phyloP scores from a whole-genome alignment of 2,113 vertebrate species.

The Scortum barcoo region DNA sequence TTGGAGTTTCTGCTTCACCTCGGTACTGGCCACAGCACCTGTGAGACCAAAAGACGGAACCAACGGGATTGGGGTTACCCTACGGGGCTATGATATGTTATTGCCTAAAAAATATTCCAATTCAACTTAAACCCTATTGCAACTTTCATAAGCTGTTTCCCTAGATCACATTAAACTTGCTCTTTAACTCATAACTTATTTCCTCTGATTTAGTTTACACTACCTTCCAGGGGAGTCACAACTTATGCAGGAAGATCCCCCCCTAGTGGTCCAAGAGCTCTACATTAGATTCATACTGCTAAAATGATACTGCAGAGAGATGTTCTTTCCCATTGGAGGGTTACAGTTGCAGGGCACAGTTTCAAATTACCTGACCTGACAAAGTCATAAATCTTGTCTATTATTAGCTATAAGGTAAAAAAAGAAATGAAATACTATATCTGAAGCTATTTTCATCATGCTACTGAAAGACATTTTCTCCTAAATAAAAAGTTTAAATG shows the following conservation, averaged over 20 bases:
- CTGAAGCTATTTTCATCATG: constrained; percentile 61
- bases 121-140: background rate
- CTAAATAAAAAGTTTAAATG: constrained; percentile 56
- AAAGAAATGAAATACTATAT: constrained; percentile 73
- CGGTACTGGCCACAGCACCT: constrained; percentile 97
- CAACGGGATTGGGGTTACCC: constrained; percentile 74
- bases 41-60: constrained; percentile 80
- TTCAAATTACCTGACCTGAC: constrained; percentile 72
- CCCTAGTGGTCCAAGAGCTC: constrained; percentile 78
- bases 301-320: constrained; percentile 56
- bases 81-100: constrained; percentile 37
- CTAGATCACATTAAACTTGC: constrained; percentile 7
- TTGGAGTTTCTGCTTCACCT: constrained; percentile 99
- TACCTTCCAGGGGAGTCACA: constrained; percentile 7
- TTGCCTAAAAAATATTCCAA: background rate
- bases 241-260: constrained; percentile 81
- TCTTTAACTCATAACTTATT: background rate
- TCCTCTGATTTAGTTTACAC: constrained; percentile 6
- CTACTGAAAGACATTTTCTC: constrained; percentile 62
- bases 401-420: constrained; percentile 77
- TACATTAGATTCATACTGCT: constrained; percentile 37
- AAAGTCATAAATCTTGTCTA: constrained; percentile 74
- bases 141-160: background rate
- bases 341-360: constrained; percentile 72
- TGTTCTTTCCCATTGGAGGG: constrained; percentile 54